A percentile compares a stretch with the other conserved stretches of the same genome.
These are phyloP conservation scores for Ceyx melanurus DNA, from an alignment of 2,113 vertebrate genomes.

Conservation along the genomic window DNA sequence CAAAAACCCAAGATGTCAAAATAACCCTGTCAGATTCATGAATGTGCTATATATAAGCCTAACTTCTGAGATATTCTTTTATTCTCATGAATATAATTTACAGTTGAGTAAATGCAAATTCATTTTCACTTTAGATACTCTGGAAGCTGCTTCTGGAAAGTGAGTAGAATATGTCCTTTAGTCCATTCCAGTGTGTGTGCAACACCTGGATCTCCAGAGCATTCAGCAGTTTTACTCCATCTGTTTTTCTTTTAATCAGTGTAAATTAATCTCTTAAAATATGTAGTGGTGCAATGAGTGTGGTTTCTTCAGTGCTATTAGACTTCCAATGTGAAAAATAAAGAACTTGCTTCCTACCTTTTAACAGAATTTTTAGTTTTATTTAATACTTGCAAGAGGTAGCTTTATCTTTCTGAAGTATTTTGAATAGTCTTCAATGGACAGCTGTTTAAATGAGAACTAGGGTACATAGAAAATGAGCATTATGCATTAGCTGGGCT, in stretches of 20 bases:
- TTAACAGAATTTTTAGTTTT: slow-evolving; percentile 32
- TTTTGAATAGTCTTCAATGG: background rate
- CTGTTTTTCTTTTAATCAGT: background rate
- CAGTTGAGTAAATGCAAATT: slow-evolving; percentile 15
- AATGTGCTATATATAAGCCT: background rate
- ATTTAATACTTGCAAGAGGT: slow-evolving; percentile 38
- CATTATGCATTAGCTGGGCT: background rate
- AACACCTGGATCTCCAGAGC: background rate
- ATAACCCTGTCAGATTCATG: background rate
- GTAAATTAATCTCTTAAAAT: background rate
- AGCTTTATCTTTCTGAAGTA: background rate
- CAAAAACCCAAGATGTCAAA: background rate
- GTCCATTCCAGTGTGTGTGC: background rate
- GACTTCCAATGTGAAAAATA: slow-evolving; percentile 25
- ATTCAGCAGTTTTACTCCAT: background rate
- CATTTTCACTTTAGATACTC: background rate
- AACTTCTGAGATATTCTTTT: background rate
- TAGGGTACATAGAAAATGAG: background rate
- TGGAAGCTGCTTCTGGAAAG: slow-evolving; percentile 23
- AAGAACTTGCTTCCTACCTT: slow-evolving; percentile 19
- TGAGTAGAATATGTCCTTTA: background rate
- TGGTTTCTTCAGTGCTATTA: background rate
- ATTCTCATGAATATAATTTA: slow-evolving; percentile 9
- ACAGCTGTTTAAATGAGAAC: slow-evolving; percentile 17
- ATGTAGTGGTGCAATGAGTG: background rate